Evolutionary conservation across 1,140 invertebrate genomes (phyloP), one percentile per base, ranked within the genome.

Genomic region (Drosophila simulans): DNA sequence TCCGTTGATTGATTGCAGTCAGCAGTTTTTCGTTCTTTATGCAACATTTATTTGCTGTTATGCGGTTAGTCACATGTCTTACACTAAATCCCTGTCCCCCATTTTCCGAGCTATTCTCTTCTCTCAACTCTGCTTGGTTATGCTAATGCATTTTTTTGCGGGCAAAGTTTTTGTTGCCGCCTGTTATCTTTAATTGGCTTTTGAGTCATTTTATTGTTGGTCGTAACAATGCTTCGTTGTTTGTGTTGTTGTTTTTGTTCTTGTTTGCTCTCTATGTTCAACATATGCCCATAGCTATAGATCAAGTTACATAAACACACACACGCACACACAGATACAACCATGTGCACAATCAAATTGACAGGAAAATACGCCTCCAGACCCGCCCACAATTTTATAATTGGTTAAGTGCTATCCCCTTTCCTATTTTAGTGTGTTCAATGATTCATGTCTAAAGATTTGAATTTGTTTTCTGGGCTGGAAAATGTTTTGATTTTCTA

Each of bases 1-100:
- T 90, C 80, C 80, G 77, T 82, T 89, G 84, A 89, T 89, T 89
- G 84, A 89, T 89, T 89, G 84, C 84, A 80, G 84, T 89, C 84
- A 89, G 82, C 84, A 89, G 89, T 89, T 89, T 85, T 89, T 89
- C 84, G 80, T 89, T 78, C 84, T 78, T 84, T 89, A 83, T 89
- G 66, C 84, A 88, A 88, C 79, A 88, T 88, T 83, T 89, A 83
- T 88, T 89, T 80, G 52, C 75, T 75, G 82, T 84, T 86, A 80
- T 79, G 63, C 58, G 68, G 55, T 69, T 76, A 75, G 55, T 79
- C 70, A 53, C 73, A 75, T 64, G 57, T 71, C 56, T 57, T 42
- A 34, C 25, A 34, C 45, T 48, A 40, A 49, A 37, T 64, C 60
- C 43, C 20, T n/a, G 3, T 13, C 48, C 20, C 27, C 7, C 17